phyloP scores from a whole-genome alignment of 1,140 invertebrate genomes.

The Agrilus planipennis region DNA sequence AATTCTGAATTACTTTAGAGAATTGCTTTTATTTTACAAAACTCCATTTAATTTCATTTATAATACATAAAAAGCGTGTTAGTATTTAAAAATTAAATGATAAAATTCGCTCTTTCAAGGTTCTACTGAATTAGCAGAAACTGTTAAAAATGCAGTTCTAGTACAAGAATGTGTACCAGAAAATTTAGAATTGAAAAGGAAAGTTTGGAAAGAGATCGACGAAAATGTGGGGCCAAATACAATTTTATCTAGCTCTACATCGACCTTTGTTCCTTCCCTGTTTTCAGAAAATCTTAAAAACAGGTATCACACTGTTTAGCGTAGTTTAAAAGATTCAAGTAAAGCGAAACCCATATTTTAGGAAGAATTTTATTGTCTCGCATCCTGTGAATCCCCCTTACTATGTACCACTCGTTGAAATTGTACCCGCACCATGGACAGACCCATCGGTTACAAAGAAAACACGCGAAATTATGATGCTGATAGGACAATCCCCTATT shows the following conservation, averaged over 20 bases:
- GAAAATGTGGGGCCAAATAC: constrained; percentile 54
- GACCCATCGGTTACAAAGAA: constrained; percentile 49
- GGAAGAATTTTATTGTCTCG: constrained; percentile 45
- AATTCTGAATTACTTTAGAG: too few relatives aligned
- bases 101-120: constrained; percentile 37
- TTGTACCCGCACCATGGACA: constrained; percentile 88
- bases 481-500: constrained; percentile 86
- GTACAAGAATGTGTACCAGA: constrained; percentile 91
- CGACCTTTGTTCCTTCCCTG: constrained; percentile 75
- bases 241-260: constrained; percentile 83
- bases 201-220: constrained; percentile 70
- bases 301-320: constrained; percentile 31
- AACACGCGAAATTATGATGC: constrained; percentile 60
- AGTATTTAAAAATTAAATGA: too few relatives aligned
- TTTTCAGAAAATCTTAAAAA: constrained; percentile 73
- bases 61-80: neutral
- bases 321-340: neutral
- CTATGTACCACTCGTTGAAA: constrained; percentile 86
- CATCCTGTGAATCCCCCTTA: constrained; percentile 97
- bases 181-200: constrained; percentile 70
- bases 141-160: constrained; percentile 58
- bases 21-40: too few relatives aligned
- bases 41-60: too few relatives aligned
- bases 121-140: constrained; percentile 48
- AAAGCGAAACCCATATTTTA: constrained; percentile 9